Conservation (phyloP, 1,140 invertebrate species). For the Bombus turneri region DNA sequence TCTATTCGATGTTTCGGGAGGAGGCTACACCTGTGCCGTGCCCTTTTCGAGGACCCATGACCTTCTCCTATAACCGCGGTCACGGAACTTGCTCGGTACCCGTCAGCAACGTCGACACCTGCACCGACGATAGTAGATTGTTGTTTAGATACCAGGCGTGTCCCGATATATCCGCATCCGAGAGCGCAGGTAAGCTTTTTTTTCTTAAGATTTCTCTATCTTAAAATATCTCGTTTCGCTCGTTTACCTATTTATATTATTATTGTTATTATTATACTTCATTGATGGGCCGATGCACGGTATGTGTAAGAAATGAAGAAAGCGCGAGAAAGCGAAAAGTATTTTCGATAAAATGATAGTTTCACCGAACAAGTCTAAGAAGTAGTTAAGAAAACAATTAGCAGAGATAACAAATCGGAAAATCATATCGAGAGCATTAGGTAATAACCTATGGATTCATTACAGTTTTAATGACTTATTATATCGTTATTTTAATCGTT, state of each 20-base stretch:
- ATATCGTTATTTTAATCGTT: too few species aligned
- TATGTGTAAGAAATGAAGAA: neutral
- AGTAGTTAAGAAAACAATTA: neutral
- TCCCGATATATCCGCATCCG: constrained; percentile 92
- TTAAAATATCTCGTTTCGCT: neutral
- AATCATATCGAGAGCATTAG: too few species aligned
- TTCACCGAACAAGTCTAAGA: too few species aligned
- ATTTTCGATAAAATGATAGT: too few species aligned
- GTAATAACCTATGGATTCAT: too few species aligned
- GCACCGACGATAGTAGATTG: constrained; percentile 93
- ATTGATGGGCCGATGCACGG: too few species aligned
- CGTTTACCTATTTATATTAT: neutral
- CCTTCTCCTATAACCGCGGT: constrained; percentile 93
- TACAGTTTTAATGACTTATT: too few species aligned
- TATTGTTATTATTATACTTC: neutral
- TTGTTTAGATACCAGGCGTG: constrained; percentile 95
- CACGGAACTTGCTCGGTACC: constrained; percentile 92
- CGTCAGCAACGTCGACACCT: constrained; percentile 93
- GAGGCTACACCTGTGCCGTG: constrained; percentile 91
- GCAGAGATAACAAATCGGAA: neutral
- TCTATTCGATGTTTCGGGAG: constrained; percentile 94
- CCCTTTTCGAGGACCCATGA: constrained; percentile 90
- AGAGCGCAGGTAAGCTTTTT: constrained; percentile 87
- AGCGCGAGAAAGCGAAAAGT: neutral
- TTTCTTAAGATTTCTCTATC: too few species aligned